Percentiles rank a stretch among this genome's conserved stretches.
Evolutionary conservation across 2,888 invertebrate genomes (phyloP).

Genomic region (Latrodectus hesperus): DNA sequence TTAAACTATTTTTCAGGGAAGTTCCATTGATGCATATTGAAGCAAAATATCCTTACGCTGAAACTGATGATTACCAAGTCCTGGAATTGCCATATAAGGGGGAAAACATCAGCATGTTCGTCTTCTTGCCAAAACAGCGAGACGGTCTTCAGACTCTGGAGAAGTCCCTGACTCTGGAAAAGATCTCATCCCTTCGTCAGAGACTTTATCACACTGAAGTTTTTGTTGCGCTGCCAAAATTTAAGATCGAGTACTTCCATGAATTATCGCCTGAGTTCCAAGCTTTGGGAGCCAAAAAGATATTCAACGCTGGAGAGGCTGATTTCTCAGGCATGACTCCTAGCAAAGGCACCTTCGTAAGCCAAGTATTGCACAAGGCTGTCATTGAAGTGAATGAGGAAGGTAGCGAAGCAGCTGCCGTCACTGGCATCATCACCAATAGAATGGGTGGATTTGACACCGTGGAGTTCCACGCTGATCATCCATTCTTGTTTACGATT

Average conservation of each 20-base stretch:
- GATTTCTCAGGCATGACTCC: slow-evolving; percentile 1
- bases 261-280: neutral
- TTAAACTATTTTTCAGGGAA: neutral
- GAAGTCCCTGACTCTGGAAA: neutral
- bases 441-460: neutral
- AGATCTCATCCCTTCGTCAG: neutral
- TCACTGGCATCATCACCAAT: neutral
- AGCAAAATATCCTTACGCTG: neutral
- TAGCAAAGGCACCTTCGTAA: neutral
- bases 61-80: neutral
- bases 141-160: neutral
- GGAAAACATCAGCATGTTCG: neutral
- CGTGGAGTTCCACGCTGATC: neutral
- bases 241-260: neutral
- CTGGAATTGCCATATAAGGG: slow-evolving; percentile 17
- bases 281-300: neutral
- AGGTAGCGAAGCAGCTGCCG: slow-evolving; percentile 19
- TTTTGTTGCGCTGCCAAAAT: neutral
- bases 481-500: slow-evolving; percentile 4
- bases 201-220: neutral
- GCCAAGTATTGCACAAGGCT: neutral
- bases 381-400: slow-evolving; percentile 15
- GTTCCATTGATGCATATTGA: slow-evolving; percentile 2
- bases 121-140: neutral
- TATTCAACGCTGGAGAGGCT: neutral